These are phyloP conservation scores for Loris lydekkerianus DNA, from an alignment of 2,797 vertebrate genomes.

Conservation along the genomic window DNA sequence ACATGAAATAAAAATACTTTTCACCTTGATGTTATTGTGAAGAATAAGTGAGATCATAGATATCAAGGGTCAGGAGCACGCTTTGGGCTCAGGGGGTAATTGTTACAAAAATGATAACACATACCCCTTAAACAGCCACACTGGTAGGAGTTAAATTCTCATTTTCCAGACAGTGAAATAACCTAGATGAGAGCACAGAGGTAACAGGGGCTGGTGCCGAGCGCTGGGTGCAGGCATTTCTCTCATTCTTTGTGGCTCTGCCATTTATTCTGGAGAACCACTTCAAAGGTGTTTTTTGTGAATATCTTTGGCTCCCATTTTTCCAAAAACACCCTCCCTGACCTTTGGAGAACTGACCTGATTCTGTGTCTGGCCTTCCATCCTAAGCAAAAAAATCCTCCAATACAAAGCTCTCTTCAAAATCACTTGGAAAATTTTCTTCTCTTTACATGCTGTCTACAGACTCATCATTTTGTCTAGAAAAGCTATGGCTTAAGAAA, in stretches of 20 bases:
- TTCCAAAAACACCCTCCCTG: background rate
- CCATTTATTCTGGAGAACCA: background rate
- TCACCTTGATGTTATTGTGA: background rate
- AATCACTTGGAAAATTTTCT: background rate
- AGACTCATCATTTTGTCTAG: background rate
- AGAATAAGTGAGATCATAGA: background rate
- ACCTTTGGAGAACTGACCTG: background rate
- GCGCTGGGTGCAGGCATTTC: background rate
- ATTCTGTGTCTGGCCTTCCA: background rate
- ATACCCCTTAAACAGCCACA: too few relatives aligned
- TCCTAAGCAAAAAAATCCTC: background rate
- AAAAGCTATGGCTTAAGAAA: background rate
- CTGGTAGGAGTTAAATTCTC: background rate
- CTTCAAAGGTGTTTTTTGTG: background rate
- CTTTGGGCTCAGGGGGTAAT: background rate
- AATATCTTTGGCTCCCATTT: background rate
- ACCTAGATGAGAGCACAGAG: background rate
- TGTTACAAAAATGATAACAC: background rate
- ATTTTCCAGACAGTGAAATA: background rate
- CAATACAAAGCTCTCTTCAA: background rate
- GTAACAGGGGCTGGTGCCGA: accelerated
- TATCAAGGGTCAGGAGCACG: background rate
- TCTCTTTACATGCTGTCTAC: background rate
- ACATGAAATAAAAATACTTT: background rate
- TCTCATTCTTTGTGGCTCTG: background rate